These are phyloP conservation scores for Lepidurus arcticus DNA, from an alignment of 1,140 invertebrate species.

Conservation along the genomic window DNA sequence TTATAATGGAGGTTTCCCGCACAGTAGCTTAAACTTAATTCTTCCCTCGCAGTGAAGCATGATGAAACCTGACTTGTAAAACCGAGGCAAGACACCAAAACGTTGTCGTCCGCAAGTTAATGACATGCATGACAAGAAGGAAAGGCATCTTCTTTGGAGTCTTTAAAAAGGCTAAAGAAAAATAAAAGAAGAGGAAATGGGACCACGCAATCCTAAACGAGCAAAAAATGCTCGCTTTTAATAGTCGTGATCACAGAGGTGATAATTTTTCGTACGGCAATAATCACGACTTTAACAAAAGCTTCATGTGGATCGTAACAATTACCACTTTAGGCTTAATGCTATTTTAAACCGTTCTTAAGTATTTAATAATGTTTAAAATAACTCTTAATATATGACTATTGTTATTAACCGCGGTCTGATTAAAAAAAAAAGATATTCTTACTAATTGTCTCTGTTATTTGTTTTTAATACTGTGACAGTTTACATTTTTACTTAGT, in stretches of 20 bases:
- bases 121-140: constrained; percentile 11
- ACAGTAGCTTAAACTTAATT: neutral
- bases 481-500: too few species aligned
- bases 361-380: too few species aligned
- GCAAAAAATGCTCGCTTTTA: constrained; percentile 16
- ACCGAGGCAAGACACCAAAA: neutral
- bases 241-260: constrained; percentile 8
- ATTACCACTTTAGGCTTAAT: too few species aligned
- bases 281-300: constrained; percentile 8
- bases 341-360: too few species aligned
- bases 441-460: too few species aligned
- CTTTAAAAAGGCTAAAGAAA: neutral
- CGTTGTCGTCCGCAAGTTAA: constrained; percentile 2
- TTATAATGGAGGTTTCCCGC: neutral
- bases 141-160: neutral
- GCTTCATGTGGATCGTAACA: neutral
- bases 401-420: too few species aligned
- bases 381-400: too few species aligned
- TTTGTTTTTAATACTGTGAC: too few species aligned
- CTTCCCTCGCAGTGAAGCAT: constrained; percentile 4
- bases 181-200: neutral
- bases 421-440: too few species aligned
- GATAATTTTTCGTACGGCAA: neutral
- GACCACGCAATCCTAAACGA: neutral
- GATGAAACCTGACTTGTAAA: constrained; percentile 2